Evolutionary conservation across 2,888 invertebrate species (phyloP), one percentile per base, ranked within the genome.

Genomic region (Graphium colonna): DNA sequence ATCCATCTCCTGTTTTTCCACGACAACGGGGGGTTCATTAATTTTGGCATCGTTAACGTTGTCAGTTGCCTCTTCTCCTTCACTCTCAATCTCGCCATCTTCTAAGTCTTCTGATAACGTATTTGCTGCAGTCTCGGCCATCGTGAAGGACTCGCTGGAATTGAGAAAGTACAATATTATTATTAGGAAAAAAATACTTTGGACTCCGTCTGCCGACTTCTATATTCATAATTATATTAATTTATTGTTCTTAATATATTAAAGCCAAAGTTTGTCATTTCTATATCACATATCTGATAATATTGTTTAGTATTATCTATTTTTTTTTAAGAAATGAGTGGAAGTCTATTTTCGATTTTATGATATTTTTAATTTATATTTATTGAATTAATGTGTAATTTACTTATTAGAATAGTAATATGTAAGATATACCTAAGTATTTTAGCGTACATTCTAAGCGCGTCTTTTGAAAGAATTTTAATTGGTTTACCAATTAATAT

Each of bases 51-150:
- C 75, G 58, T 63, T 66, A 54, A 67, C 63, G 64, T 60, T 51
- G 61, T 80, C 81, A 4, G 62, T 58, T 40, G 66, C 65, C 60
- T 87, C 86, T 65, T 91, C 91, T 28, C 89, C 90, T 60, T 92
- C 54, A 55, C 92, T 91, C 64, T 95, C 95, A 64, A 96, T 96
- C 81, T 96, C 96, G 44, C 96, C 96, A 74, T 96, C 96, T 83
- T 97, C 96, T 61, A 96, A 90, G 75, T 96, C 96, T 71, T 94
- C 87, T 15, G 79, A 60, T 38, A 49, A 21, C 3, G 40, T 44
- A 46, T 73, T 78, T 10, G 71, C 59, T 52, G 67, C 65, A 17
- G 74, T 58, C 28, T 85, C 86, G 15, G 79, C 72, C 89, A 85
- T 87, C 57, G 63, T 78, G 57, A 77, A 69, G 47, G 67, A 68